These are phyloP conservation scores for Gobionotothen gibberifrons DNA, from an alignment of 2,797 vertebrate species.

Conservation along the genomic window DNA sequence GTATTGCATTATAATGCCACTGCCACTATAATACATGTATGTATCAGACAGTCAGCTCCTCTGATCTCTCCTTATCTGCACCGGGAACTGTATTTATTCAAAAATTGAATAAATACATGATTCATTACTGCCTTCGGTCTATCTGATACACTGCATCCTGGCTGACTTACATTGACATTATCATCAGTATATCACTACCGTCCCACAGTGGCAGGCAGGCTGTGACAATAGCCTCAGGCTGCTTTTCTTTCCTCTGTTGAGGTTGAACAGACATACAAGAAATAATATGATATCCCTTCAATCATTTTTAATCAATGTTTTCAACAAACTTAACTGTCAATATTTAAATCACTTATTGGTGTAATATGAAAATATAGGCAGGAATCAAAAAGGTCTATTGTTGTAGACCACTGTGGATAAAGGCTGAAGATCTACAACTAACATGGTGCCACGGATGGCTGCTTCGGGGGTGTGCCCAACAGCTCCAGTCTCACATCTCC, in stretches of 20 bases:
- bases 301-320: not conserved
- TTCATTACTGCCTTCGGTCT: slow-evolving; percentile 41
- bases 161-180: slow-evolving; percentile 52
- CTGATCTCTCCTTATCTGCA: slow-evolving; percentile 45
- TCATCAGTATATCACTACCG: slow-evolving; percentile 30
- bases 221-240: slow-evolving; percentile 24
- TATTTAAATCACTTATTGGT: not conserved
- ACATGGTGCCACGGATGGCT: no score
- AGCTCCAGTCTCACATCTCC: no score
- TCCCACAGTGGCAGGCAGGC: slow-evolving; percentile 8
- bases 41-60: slow-evolving; percentile 11
- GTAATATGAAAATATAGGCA: not conserved
- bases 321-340: not conserved
- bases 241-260: slow-evolving; percentile 26
- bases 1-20: slow-evolving; percentile 33
- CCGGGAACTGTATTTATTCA: slow-evolving; percentile 39
- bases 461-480: no score
- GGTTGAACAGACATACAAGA: slow-evolving; percentile 11
- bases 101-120: not conserved
- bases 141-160: slow-evolving; percentile 38
- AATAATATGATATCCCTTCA: not conserved
- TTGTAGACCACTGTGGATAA: not conserved
- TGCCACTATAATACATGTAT: slow-evolving; percentile 28
- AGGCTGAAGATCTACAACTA: not conserved
- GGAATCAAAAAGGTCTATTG: not conserved